Evolutionary conservation across 2,888 invertebrate species (phyloP), one percentile per base, ranked within the genome.

Genomic region (Cataglyphis albicans): DNA sequence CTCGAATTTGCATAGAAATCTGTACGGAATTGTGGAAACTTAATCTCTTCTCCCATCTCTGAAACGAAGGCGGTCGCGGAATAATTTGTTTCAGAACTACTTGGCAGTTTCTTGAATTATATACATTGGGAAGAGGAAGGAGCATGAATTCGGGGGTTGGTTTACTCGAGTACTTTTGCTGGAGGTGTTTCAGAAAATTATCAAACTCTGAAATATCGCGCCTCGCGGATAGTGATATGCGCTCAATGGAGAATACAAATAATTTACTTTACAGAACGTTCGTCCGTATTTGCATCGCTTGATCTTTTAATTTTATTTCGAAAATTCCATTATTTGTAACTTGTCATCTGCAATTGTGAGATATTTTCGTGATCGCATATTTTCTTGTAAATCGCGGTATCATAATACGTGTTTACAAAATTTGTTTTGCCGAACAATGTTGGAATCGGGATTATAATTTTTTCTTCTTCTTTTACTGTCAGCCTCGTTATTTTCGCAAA

Each of bases 201-300:
- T 64, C 64, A 64, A 25, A 65, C 55, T 55, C n/a, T n/a, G 52
- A 52, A 65, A 55, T 76, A 67, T 55, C 52, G 65, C 35, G n/a
- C 55, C 29, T 67, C 38, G 44, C 29, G 29, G 29, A 29, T 29
- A 29, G 29, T 29, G 29, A 15, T 52, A 18, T 48, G 52, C 52
- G 48, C 35, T 10, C 35, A 52, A 21, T 18, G 6, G 38, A 41
- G 65, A 18, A 55, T 74, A 61, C 55, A 38, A 65, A 65, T 76
- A 76, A 55, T n/a, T 75, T 65, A n/a, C 25, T 55, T 38, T 38
- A n/a, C 55, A 2, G 65, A 76, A 76, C 38, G 25, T 38, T 12
- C 65, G 38, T 29, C 38, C 65, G n/a, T 18, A 65, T 76, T 38
- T 48, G 55, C 65, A 29, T 29, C 65, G 55, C 25, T 75, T 18